Base-by-base conservation (phyloP, 1,140 invertebrate genomes). In the Agrypnia vestita region DNA sequence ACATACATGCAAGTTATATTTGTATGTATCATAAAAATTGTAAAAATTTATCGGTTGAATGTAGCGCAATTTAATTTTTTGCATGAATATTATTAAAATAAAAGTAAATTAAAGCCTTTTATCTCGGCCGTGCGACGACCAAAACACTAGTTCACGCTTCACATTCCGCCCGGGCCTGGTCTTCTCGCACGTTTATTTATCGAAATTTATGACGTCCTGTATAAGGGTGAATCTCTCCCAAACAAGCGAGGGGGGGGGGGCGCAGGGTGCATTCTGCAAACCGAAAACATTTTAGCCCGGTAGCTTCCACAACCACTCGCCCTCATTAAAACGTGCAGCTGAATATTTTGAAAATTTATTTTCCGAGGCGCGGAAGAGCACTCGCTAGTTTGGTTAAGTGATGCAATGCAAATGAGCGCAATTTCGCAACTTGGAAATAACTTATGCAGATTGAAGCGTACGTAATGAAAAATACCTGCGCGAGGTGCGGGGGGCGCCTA, bases 371-470 rank as follows among this genome's bases (percentile, higher is more conserved):
- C 47, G 44, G 53, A 44, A 25, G 17, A 6, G 75, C 44, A 11
- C 61, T 61, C 35, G 44, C 44, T 19, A 53, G 44, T 69, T 69
- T n/a, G 47, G 75, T 43, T 69, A 77, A 77, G 75, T 53, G 75
- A 77, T 77, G 61, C 61, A 77, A 77, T 77, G 75, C 75, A 77
- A 77, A 77, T 77, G 61, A 67, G 61, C 61, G 46, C 47, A 77
- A 77, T 77, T 77, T 77, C 62, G 3, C 25, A 69, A 77, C 75
- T 49, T 77, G 15, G 46, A 55, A 69, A 55, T 77, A 64, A 77
- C 75, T 77, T 77, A 77, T 49, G 61, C 75, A 15, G 44, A 46
- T 49, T 64, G 56, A 59, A 74, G 72, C 55, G 55, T 43, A 56
- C 46, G 56, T 61, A 51, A 76, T 64, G 59, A 64, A 76, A 61